Percentiles rank a stretch among this genome's conserved stretches.
phyloP scores from a whole-genome alignment of 2,113 vertebrate genomes.

The Panthera leo region DNA sequence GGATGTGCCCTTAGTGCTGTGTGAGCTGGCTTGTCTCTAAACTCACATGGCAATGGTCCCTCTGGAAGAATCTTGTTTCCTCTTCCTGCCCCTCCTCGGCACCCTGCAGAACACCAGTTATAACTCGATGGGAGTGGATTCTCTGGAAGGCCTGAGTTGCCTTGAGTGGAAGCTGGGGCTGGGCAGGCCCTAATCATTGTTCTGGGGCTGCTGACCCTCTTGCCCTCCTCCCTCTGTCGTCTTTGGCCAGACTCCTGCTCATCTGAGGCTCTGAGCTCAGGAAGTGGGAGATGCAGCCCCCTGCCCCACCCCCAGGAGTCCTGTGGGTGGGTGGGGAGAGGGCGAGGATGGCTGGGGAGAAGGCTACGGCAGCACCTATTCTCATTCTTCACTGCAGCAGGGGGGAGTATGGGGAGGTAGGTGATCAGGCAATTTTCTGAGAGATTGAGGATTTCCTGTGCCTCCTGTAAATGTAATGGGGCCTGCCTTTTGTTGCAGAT shows the following conservation, averaged over 20 bases:
- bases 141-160: background rate
- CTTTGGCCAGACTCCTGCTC: background rate
- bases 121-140: background rate
- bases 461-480: conserved; percentile 51
- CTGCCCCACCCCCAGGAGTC: background rate
- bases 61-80: background rate
- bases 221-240: background rate
- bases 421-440: background rate
- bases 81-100: background rate
- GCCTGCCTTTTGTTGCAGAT: conserved; percentile 89
- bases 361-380: background rate
- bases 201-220: background rate
- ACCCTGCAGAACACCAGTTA: background rate
- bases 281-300: background rate
- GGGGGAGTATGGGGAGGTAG: background rate
- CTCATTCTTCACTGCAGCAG: background rate
- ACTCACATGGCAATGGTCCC: background rate
- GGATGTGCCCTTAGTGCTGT: background rate
- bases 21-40: background rate
- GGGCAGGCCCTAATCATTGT: background rate
- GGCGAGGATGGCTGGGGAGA: background rate
- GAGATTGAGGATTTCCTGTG: conserved; percentile 47
- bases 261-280: background rate
- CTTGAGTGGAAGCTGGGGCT: background rate
- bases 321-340: background rate